Evolutionary conservation across 2,888 invertebrate species (phyloP).

Genomic region (Phyllotreta striolata): DNA sequence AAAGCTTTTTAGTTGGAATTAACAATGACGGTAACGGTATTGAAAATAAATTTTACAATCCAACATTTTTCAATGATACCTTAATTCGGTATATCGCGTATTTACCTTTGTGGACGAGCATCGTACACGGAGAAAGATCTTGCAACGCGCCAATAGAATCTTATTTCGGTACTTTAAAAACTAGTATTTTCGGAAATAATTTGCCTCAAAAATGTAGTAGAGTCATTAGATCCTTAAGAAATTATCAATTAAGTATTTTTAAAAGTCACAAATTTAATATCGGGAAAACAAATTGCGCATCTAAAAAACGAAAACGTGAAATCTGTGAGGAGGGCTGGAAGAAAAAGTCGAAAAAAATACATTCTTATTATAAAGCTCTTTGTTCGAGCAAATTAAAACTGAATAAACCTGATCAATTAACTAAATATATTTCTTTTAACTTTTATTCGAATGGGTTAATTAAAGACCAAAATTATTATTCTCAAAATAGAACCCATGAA

Average conservation of each 20-base stretch:
- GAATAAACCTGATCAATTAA: too few species aligned
- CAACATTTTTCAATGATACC: constrained; percentile 15
- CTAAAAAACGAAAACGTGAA: background rate
- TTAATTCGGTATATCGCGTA: constrained; percentile 22
- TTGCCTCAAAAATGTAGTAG: constrained; percentile 16
- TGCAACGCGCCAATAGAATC: constrained; percentile 25
- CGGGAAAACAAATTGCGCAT: constrained; percentile 14
- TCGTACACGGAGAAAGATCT: constrained; percentile 16
- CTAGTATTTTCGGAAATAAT: constrained; percentile 12
- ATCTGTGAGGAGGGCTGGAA: constrained; percentile 18
- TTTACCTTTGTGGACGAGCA: constrained; percentile 23
- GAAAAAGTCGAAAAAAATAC: too few species aligned
- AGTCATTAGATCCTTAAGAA: constrained; percentile 17
- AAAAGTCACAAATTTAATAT: constrained; percentile 15
- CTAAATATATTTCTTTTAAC: too few species aligned
- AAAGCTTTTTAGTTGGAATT: too few species aligned
- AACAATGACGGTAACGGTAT: too few species aligned
- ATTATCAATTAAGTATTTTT: constrained; percentile 10
- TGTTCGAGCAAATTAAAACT: too few species aligned
- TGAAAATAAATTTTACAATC: constrained; percentile 21
- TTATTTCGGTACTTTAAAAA: constrained; percentile 20
- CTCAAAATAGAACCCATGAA: too few species aligned
- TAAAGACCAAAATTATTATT: too few species aligned
- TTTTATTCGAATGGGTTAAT: too few species aligned
- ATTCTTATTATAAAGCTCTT: too few species aligned